Conservation (phyloP, 2,113 vertebrate genomes). For the Neofelis nebulosa region DNA sequence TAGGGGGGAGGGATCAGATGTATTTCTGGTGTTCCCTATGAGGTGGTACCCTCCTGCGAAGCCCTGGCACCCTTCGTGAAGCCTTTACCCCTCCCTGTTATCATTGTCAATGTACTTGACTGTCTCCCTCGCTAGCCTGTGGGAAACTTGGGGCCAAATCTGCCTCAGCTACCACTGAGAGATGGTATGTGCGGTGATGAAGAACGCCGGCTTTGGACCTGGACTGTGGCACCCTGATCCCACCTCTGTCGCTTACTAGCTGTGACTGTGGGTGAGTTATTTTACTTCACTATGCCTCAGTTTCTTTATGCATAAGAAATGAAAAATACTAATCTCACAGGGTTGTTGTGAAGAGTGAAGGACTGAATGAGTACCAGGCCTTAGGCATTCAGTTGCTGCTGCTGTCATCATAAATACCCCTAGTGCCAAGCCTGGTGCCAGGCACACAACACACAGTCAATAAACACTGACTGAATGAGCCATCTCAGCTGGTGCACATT, state of each 20-base stretch:
- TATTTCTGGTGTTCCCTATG: rapidly evolving
- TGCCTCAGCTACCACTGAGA: not conserved
- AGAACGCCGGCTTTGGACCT: not conserved
- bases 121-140: not conserved
- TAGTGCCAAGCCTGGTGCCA: not conserved
- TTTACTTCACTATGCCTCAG: not conserved
- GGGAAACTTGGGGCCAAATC: not conserved
- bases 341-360: not conserved
- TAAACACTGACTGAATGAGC: not conserved
- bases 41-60: not conserved
- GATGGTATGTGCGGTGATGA: not conserved
- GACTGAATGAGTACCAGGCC: not conserved
- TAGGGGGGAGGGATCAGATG: not conserved
- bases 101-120: not conserved
- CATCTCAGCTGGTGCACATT: not conserved
- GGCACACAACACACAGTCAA: not conserved
- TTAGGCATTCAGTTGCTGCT: not conserved
- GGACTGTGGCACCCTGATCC: not conserved
- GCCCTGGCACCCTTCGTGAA: rapidly evolving
- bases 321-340: not conserved
- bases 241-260: not conserved
- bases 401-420: not conserved
- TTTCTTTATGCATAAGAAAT: not conserved
- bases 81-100: not conserved
- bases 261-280: not conserved